These are phyloP conservation scores for Stenoptilia bipunctidactyla DNA, from an alignment of 2,888 invertebrate species.

Conservation along the genomic window DNA sequence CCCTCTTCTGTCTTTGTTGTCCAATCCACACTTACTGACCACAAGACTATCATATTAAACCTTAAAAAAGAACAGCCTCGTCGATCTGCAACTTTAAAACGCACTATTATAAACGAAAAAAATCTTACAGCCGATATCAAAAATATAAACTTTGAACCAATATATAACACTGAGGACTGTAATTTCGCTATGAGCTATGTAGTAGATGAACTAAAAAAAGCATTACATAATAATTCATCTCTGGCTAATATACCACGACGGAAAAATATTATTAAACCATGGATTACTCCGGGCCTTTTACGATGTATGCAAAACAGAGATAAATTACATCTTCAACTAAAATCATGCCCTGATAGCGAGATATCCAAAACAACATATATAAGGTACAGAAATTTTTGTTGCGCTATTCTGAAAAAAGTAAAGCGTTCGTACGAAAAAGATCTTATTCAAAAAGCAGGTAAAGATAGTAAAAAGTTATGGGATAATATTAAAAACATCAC, in stretches of 20 bases:
- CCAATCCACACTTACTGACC: too few species aligned
- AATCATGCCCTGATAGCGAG: not conserved
- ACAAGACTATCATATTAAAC: too few species aligned
- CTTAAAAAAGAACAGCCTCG: too few species aligned
- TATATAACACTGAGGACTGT: not conserved
- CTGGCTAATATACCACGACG: not conserved
- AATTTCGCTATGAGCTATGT: not conserved
- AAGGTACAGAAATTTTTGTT: conserved; percentile 1
- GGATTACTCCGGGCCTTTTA: conserved; percentile 3
- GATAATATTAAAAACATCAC: not conserved
- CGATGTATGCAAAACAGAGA: conserved; percentile 2
- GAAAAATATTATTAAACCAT: not conserved
- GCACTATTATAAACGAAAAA: not conserved
- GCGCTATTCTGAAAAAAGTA: not conserved
- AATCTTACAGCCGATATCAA: not conserved
- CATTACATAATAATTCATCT: not conserved
- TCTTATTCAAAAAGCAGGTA: not conserved
- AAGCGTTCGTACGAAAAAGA: not conserved
- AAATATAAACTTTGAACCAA: not conserved
- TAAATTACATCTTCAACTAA: conserved; percentile 1
- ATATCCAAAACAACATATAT: conserved; percentile 1
- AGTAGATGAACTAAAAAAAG: not conserved
- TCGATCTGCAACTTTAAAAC: not conserved
- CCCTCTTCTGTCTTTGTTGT: not conserved
- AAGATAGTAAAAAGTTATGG: not conserved